These are phyloP conservation scores for Caerostris extrusa DNA, from an alignment of 1,140 invertebrate genomes.

Conservation along the genomic window DNA sequence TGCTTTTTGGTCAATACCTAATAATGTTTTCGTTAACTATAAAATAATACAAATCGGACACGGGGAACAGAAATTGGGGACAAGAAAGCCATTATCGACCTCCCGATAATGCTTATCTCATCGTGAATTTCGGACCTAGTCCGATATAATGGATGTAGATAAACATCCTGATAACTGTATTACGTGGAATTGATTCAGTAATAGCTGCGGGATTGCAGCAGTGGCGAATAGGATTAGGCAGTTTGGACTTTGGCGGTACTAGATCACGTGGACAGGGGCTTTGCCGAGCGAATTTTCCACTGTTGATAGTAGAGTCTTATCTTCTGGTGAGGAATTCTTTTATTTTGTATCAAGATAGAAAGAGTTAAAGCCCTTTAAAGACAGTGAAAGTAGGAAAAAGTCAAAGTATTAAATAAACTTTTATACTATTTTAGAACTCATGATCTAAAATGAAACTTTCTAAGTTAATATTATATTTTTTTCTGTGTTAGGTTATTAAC, in stretches of 20 bases:
- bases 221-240: background rate
- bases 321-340: too few species aligned
- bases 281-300: too few species aligned
- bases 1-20: background rate
- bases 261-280: background rate
- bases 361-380: too few species aligned
- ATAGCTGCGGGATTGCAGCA: background rate
- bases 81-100: constrained; percentile 36
- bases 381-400: too few species aligned
- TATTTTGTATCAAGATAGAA: too few species aligned
- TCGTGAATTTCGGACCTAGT: background rate
- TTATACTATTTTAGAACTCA: too few species aligned
- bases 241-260: background rate
- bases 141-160: constrained; percentile 25
- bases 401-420: too few species aligned
- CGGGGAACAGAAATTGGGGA: background rate
- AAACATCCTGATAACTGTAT: constrained; percentile 43
- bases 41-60: constrained; percentile 22
- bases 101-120: constrained; percentile 23
- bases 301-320: too few species aligned
- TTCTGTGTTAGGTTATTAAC: too few species aligned
- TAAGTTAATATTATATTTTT: too few species aligned
- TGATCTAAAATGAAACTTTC: too few species aligned
- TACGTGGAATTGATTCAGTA: constrained; percentile 26
- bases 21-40: constrained; percentile 23